Percentiles rank a stretch among this genome's conserved stretches.
phyloP scores from a whole-genome alignment of 1,140 invertebrate genomes.

The Drosophila nigromelanica region DNA sequence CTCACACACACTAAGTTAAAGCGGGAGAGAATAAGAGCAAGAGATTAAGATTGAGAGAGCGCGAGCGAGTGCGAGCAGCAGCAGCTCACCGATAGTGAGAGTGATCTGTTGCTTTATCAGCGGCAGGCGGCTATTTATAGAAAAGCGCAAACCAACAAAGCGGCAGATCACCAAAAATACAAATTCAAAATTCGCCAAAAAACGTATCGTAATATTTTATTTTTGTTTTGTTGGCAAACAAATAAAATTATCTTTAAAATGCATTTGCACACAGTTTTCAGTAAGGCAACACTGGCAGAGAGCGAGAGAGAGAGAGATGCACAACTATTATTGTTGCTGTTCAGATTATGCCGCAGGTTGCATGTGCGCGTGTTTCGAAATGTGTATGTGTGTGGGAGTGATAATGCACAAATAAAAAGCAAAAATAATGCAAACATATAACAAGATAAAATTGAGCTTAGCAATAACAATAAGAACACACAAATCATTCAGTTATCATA shows the following conservation, averaged over 20 bases:
- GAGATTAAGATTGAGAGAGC: conserved; percentile 12
- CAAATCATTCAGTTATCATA: conserved; percentile 42
- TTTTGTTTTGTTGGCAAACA: conserved; percentile 21
- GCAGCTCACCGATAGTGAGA: conserved; percentile 55
- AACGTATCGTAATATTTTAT: conserved; percentile 25
- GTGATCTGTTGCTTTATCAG: conserved; percentile 70
- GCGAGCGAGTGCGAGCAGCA: conserved; percentile 4
- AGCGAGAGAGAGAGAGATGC: conserved; percentile 14
- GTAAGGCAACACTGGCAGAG: conserved; percentile 37
- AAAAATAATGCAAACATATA: conserved; percentile 30
- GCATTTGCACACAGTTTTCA: conserved; percentile 17
- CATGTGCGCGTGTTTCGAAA: neutral
- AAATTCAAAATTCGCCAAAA: conserved; percentile 39
- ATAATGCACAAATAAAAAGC: conserved; percentile 44
- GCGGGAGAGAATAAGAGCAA: conserved; percentile 10
- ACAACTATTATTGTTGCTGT: conserved; percentile 31
- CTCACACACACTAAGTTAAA: conserved; percentile 23
- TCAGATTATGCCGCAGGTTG: conserved; percentile 43
- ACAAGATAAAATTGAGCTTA: conserved; percentile 46
- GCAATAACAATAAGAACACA: conserved; percentile 38
- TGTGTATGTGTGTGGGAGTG: conserved; percentile 35
- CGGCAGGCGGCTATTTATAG: conserved; percentile 51
- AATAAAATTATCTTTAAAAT: conserved; percentile 13
- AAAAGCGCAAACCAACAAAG: conserved; percentile 30
- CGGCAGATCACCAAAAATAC: conserved; percentile 37